A percentile compares a stretch with the other conserved stretches of the same genome.
phyloP scores from a whole-genome alignment of 2,113 vertebrate species.

The Myotis yumanensis region DNA sequence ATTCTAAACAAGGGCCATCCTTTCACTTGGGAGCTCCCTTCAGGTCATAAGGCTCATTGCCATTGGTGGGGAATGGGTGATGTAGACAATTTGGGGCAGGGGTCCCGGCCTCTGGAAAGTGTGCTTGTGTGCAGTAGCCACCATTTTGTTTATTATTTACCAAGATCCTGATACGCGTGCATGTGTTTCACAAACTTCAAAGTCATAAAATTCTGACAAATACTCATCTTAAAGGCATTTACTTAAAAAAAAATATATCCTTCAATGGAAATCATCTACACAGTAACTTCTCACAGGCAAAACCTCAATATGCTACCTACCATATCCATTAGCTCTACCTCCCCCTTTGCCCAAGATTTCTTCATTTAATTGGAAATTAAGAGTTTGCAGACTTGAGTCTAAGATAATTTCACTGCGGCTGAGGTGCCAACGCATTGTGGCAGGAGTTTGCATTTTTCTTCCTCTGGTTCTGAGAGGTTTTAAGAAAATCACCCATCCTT shows the following conservation, averaged over 20 bases:
- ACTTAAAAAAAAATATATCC: neutral
- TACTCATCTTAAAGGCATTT: neutral
- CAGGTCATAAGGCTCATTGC: neutral
- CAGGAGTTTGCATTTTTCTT: neutral
- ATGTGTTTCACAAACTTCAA: neutral
- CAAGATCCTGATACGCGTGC: neutral
- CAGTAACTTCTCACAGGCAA: neutral
- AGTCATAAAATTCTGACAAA: neutral
- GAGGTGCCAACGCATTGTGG: neutral
- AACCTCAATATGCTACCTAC: neutral
- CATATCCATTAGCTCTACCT: neutral
- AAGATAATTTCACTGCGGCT: slow-evolving; percentile 5
- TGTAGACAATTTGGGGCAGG: neutral
- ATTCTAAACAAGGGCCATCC: neutral
- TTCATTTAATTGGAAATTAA: neutral
- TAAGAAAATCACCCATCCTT: neutral
- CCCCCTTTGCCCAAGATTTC: neutral
- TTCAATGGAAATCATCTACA: neutral
- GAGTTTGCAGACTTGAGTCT: neutral
- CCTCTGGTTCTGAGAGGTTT: neutral
- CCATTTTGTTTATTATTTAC: neutral
- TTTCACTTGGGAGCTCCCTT: neutral
- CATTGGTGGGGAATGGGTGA: neutral
- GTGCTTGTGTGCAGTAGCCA: neutral
- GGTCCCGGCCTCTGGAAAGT: neutral